Evolutionary conservation across 2,113 vertebrate species (phyloP), one percentile per base, ranked within the genome.

Genomic region (Riparia riparia): DNA sequence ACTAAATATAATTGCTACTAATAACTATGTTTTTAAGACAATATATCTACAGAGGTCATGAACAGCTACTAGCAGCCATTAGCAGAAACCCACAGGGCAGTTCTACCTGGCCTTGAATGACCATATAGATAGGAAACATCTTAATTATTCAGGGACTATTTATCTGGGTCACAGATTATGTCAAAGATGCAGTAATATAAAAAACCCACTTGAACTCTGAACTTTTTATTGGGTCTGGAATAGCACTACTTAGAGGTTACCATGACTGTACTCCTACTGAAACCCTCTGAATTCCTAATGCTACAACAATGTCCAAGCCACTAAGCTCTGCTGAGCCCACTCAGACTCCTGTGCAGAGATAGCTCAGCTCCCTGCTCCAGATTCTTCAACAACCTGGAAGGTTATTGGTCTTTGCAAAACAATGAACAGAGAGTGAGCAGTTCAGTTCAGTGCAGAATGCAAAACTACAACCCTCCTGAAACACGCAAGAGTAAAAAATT

Each of bases 231-330:
- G 4, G 34, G 49, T 63, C 44, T 94, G 69, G 20, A 53, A 58
- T 1, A 86, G 53, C 68, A 64, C 9, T 22, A 19, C 32, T 39
- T 12, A 65, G 45, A 0, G 0, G 39, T 42, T 64, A 58, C 7
- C 7, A 14, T 2, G 5, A 60, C 37, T 15, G 14, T 41, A 22
- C 41, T 79, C 20, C 12, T 57, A 31, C 28, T 25, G 45, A 86
- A 90, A 12, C 10, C 21, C 42, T 47, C 31, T 22, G 45, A 54
- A 89, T 39, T 49, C n/a, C 42, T 31, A 60, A 64, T 7, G 15
- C 58, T 65, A 21, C 49, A 76, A 53, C 19, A 2, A 83, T 73
- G 47, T 39, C 45, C 39, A 29, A 57, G 31, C 7, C 44, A 44
- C 26, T 61, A 18, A 73, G 65, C 12, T 47, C 21, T 42, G 34